Evolutionary conservation across 1,140 invertebrate genomes (phyloP).

Genomic region (Apis dorsata): DNA sequence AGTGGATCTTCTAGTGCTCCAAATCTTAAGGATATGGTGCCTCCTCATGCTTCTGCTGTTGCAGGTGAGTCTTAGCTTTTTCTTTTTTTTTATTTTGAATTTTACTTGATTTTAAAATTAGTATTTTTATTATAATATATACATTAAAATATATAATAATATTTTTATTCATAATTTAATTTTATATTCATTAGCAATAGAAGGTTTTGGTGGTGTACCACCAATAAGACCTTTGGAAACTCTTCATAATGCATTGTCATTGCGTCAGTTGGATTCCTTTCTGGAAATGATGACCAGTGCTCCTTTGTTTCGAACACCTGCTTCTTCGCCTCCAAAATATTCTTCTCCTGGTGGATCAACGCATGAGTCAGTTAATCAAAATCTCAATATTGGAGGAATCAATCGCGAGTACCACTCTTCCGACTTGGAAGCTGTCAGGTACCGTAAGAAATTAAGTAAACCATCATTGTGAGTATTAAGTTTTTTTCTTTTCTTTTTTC

Average conservation of each 20-base stretch:
- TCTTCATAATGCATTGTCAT: constrained; percentile 95
- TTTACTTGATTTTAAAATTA: neutral
- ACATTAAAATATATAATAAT: neutral
- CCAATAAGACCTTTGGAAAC: constrained; percentile 96
- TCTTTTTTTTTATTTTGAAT: neutral
- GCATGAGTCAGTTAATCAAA: constrained; percentile 69
- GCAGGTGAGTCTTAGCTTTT: constrained; percentile 82
- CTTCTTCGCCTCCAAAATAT: constrained; percentile 85
- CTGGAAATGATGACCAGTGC: constrained; percentile 90
- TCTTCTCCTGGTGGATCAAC: constrained; percentile 78
- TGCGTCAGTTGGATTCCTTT: constrained; percentile 93
- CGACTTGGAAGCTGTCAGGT: constrained; percentile 77
- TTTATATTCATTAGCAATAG: constrained; percentile 81
- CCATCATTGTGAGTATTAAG: constrained; percentile 75
- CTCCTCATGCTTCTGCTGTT: constrained; percentile 83
- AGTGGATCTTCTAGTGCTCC: constrained; percentile 94
- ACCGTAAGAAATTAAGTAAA: constrained; percentile 72
- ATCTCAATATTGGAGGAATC: constrained; percentile 69
- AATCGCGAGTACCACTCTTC: constrained; percentile 78
- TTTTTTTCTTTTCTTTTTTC: constrained; percentile 33
- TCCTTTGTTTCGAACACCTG: constrained; percentile 85
- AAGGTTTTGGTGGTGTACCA: constrained; percentile 94
- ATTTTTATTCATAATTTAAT: neutral
- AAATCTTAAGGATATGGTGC: constrained; percentile 92
- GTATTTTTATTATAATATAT: neutral